Percentiles rank a stretch among this genome's conserved stretches.
phyloP scores from a whole-genome alignment of 2,113 vertebrate species.

The Nycticryphes semicollaris region DNA sequence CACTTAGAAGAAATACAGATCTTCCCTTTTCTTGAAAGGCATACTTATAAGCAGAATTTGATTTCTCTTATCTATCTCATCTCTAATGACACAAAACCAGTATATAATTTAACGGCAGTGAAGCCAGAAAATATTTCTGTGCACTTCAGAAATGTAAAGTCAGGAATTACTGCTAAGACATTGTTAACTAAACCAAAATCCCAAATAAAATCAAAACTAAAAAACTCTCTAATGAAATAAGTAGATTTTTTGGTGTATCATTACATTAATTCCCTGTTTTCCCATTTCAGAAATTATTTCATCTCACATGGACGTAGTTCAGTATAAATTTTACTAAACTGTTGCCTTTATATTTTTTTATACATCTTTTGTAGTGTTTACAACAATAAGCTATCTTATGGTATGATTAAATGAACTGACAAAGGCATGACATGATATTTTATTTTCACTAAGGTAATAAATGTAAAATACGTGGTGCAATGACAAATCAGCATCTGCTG shows the following conservation, averaged over 20 bases:
- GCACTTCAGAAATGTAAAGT: background rate
- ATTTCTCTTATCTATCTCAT: conserved; percentile 13
- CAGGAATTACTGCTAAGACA: background rate
- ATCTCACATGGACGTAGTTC: background rate
- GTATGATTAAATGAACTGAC: background rate
- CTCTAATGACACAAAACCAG: background rate
- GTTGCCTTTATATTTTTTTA: background rate
- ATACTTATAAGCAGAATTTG: background rate
- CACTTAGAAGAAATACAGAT: background rate
- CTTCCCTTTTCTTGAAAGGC: background rate
- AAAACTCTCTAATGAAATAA: fast-evolving
- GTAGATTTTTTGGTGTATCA: background rate
- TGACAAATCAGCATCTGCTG: background rate
- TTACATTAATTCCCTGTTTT: background rate
- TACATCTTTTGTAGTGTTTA: background rate
- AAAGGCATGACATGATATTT: background rate
- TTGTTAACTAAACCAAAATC: background rate
- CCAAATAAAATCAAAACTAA: background rate
- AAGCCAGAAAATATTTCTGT: background rate
- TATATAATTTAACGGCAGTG: background rate
- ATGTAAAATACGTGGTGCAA: background rate
- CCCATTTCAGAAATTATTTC: background rate
- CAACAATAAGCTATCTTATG: background rate
- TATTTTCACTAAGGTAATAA: background rate
- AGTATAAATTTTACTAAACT: background rate